Conservation (phyloP, 1,140 invertebrate genomes). For the Neodiprion fabricii region DNA sequence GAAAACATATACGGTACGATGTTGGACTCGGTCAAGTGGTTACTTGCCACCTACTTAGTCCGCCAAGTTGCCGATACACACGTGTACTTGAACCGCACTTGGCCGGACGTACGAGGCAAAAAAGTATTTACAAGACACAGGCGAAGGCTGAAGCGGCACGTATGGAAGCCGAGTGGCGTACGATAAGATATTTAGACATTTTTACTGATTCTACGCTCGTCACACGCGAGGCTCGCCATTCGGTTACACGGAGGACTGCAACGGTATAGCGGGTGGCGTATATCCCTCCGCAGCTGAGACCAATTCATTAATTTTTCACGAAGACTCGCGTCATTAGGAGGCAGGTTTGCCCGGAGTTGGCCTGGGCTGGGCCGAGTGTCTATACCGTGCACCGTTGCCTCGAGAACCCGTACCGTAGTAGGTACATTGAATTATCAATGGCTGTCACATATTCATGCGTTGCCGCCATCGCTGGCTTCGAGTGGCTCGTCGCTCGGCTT, state of each 20-base stretch:
- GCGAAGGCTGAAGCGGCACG: neutral
- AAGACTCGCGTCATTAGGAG: neutral
- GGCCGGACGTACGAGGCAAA: no score
- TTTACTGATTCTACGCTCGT: conserved; percentile 4
- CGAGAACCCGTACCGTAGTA: neutral
- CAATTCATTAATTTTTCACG: conserved; percentile 1
- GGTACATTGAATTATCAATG: neutral
- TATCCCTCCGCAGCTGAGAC: neutral
- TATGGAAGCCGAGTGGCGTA: neutral
- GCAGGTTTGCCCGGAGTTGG: neutral
- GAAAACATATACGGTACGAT: no score
- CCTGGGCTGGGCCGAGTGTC: neutral
- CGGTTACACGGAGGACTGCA: neutral
- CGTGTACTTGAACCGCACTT: no score
- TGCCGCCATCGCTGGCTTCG: neutral
- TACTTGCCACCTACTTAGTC: no score
- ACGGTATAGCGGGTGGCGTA: neutral
- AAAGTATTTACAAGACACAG: no score
- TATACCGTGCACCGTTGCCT: neutral
- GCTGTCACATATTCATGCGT: conserved; percentile 4
- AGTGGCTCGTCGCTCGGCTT: no score
- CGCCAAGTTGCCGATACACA: no score
- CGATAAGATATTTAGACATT: conserved; percentile 1
- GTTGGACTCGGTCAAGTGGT: no score
- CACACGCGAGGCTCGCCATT: neutral